Percentiles rank a stretch among this genome's conserved stretches.
Conservation (phyloP, 2,797 vertebrate species). For the Cyprinodon diabolis region DNA sequence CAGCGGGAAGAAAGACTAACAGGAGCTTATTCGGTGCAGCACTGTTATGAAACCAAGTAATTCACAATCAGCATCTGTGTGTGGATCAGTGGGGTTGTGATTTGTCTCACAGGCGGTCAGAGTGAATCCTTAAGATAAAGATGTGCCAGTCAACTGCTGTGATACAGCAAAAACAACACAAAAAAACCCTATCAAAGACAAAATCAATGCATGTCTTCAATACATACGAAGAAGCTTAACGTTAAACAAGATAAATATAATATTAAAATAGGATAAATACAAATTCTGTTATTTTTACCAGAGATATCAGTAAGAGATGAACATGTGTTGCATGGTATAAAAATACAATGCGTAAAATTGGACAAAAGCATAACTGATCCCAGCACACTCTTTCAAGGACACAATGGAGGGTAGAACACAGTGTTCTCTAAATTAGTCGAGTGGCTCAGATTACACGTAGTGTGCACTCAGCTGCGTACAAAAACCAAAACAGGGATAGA, state of each 20-base stretch:
- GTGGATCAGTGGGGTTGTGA: constrained; percentile 16
- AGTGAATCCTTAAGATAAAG: neutral
- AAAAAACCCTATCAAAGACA: neutral
- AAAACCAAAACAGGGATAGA: constrained; percentile 4
- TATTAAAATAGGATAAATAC: neutral
- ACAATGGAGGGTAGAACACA: constrained; percentile 28
- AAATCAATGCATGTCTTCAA: neutral
- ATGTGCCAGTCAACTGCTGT: constrained; percentile 5
- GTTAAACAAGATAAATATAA: too few species aligned
- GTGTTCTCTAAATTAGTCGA: constrained; percentile 23
- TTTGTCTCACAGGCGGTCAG: neutral
- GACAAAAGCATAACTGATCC: constrained; percentile 25
- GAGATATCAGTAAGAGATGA: neutral
- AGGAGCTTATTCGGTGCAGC: constrained; percentile 5
- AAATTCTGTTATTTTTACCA: neutral
- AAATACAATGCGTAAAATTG: constrained; percentile 7
- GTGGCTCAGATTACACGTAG: constrained; percentile 27
- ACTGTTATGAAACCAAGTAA: constrained; percentile 35
- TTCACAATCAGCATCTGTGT: constrained; percentile 34
- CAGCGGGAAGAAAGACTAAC: neutral
- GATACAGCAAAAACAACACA: neutral
- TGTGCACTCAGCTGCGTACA: neutral
- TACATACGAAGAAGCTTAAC: neutral
- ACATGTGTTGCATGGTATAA: neutral
- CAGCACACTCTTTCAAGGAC: constrained; percentile 18